Evolutionary conservation across 2,113 vertebrate genomes (phyloP), one percentile per base, ranked within the genome.

Genomic region (Rattus norvegicus): DNA sequence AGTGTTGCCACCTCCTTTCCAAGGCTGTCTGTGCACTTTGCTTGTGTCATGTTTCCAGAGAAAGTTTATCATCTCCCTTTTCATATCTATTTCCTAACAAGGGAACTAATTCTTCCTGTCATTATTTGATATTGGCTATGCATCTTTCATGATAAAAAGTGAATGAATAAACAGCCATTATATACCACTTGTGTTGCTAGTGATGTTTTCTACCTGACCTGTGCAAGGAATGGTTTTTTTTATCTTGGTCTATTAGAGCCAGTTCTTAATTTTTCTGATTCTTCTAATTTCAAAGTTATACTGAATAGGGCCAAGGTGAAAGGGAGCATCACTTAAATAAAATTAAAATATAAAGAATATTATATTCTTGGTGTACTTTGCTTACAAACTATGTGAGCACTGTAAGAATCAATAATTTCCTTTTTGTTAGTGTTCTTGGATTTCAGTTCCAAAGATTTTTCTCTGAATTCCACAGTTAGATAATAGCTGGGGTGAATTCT

Each of bases 341-440:
- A 81, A 76, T 91, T 90, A 94, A 93, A 70, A 89, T 52, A 49
- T 89, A 65, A 10, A 26, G 22, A 77, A 67, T 87, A 77, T 92
- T 90, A 94, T 26, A 12, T 2, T 83, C 24, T 47, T 87, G 73
- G 52, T 69, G 56, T 5, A 61, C 43, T 96, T 75, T 92, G 10
- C 3, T 92, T 91, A 52, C 1, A 90, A 93, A 89, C 43, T 52
- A 49, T 70, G 22, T 80, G 28, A 75, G 56, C 2, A 19, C 56
- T 36, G 9, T 83, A 72, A 91, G 91, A 65, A 81, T 16, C 7
- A 84, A 56, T 19, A 63, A 76, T 93, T 92, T 91, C 3, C 47
- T 17, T 95, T 96, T 97, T 88, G 90, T 97, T 98, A 97, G 96
- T 97, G 95, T 92, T 94, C 93, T 98, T 93, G 76, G 83, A 98